Percentiles rank a stretch among this genome's conserved stretches.
These are phyloP conservation scores for Pyrrhosoma nymphula DNA, from an alignment of 2,888 invertebrate species.

Conservation along the genomic window DNA sequence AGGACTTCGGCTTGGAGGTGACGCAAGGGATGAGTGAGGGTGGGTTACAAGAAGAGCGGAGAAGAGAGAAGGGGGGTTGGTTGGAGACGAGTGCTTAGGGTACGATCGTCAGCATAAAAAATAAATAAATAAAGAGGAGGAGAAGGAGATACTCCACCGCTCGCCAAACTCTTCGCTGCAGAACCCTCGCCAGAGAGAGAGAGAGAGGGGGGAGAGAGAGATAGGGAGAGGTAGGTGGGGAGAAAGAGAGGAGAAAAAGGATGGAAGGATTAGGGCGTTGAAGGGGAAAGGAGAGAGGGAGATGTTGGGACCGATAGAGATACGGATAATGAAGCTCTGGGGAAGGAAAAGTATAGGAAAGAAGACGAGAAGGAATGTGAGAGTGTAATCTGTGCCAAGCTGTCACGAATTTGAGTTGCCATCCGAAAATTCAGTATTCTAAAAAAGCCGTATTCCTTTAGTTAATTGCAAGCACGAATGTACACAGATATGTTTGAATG, in stretches of 20 bases:
- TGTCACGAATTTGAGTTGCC: too few relatives aligned
- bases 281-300: neutral
- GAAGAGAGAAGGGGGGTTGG: neutral
- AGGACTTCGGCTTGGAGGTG: slow-evolving; percentile 1
- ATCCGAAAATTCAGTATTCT: too few relatives aligned
- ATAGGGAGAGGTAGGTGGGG: neutral
- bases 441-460: too few relatives aligned
- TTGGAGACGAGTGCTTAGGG: slow-evolving; percentile 52
- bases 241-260: neutral
- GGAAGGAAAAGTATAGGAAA: too few relatives aligned
- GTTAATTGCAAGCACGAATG: too few relatives aligned
- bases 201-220: neutral
- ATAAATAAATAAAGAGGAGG: slow-evolving; percentile 57
- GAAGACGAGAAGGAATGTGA: neutral
- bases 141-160: neutral
- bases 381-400: too few relatives aligned
- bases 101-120: slow-evolving; percentile 62
- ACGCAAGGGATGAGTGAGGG: neutral
- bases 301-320: neutral
- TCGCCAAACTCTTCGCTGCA: neutral
- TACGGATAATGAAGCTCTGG: neutral
- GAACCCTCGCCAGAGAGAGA: neutral
- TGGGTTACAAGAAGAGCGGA: neutral
- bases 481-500: too few relatives aligned
- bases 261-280: neutral